phyloP scores from a whole-genome alignment of 2,797 vertebrate genomes.

The Scarus forsteni region DNA sequence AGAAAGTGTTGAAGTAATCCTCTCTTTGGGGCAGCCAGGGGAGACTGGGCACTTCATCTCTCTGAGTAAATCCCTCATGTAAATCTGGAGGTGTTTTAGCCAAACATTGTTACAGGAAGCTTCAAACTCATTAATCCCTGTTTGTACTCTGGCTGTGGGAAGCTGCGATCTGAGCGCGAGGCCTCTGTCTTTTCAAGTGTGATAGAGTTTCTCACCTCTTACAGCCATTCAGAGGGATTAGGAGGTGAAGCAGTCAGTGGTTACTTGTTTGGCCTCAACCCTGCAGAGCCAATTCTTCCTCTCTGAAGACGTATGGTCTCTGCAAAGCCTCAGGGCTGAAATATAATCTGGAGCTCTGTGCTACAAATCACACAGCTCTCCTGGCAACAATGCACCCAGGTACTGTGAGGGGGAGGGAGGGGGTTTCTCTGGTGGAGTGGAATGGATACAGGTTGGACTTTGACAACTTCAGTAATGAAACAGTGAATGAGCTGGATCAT shows the following conservation, averaged over 20 bases:
- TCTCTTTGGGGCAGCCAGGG: conserved; percentile 20
- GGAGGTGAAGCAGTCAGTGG: conserved; percentile 58
- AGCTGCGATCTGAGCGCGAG: conserved; percentile 24
- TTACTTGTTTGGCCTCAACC: conserved; percentile 46
- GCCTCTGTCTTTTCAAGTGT: conserved; percentile 65
- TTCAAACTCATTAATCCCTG: conserved; percentile 56
- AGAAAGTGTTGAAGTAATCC: conserved; percentile 44
- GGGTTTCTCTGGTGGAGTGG: conserved; percentile 28
- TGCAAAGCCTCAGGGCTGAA: conserved; percentile 67
- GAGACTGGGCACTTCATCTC: conserved; percentile 24
- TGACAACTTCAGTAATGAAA: conserved; percentile 44
- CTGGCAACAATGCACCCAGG: conserved; percentile 60
- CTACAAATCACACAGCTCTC: conserved; percentile 56
- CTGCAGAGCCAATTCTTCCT: conserved; percentile 50
- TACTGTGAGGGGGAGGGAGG: conserved; percentile 30
- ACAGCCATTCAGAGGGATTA: conserved; percentile 64
- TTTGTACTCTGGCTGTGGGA: conserved; percentile 33
- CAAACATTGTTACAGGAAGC: conserved; percentile 43
- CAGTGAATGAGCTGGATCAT: conserved; percentile 26
- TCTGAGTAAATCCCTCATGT: conserved; percentile 29
- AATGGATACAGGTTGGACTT: conserved; percentile 53
- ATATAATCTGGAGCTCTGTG: conserved; percentile 63
- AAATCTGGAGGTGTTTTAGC: conserved; percentile 46
- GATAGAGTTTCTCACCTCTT: conserved; percentile 75
- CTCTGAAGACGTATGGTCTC: conserved; percentile 57